phyloP scores from a whole-genome alignment of 2,888 invertebrate species.

The Lasioglossum morio region DNA sequence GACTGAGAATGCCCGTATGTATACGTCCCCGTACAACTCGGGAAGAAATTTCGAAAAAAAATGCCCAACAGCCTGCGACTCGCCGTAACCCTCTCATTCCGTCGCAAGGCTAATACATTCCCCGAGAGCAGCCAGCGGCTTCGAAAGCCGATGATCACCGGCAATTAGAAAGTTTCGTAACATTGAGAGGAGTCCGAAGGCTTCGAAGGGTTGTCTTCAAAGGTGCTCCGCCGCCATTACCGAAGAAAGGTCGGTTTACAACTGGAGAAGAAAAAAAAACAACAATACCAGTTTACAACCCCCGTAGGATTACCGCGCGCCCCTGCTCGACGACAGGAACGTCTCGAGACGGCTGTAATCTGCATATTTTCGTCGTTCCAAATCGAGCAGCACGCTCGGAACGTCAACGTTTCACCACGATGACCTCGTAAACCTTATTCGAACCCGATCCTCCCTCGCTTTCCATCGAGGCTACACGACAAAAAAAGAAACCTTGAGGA shows the following conservation, averaged over 20 bases:
- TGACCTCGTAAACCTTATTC: constrained; percentile 66
- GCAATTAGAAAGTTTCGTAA: constrained; percentile 10
- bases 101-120: background rate
- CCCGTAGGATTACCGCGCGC: background rate
- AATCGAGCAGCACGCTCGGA: background rate
- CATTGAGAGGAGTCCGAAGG: background rate
- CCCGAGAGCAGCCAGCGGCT: background rate
- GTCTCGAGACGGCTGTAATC: constrained; percentile 37
- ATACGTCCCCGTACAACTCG: background rate
- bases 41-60: background rate
- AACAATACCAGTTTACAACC: constrained; percentile 19
- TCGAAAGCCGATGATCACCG: constrained; percentile 9
- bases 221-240: background rate
- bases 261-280: background rate
- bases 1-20: background rate
- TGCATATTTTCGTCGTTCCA: constrained; percentile 34
- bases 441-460: constrained; percentile 58
- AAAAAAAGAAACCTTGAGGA: constrained; percentile 54
- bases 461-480: constrained; percentile 71
- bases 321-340: constrained; percentile 14
- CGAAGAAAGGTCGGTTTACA: constrained; percentile 15
- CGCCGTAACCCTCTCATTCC: background rate
- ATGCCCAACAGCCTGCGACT: background rate
- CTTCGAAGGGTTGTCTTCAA: background rate
- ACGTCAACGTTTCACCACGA: constrained; percentile 37